phyloP scores from a whole-genome alignment of 30 jellyfish, hydroid and myxozoan genomes.

The Rhopilema esculentum region DNA sequence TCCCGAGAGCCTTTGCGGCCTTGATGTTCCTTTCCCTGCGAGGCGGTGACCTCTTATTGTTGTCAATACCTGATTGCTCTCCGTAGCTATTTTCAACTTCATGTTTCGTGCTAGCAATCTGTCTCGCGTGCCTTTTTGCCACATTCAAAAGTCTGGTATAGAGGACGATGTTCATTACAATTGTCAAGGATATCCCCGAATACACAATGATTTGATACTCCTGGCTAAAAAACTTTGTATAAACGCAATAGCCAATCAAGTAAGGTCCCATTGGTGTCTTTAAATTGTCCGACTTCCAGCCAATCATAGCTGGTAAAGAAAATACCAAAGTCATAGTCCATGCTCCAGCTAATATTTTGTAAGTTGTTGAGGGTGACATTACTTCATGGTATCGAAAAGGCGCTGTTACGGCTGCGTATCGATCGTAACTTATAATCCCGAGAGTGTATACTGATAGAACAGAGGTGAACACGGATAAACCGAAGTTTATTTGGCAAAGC shows the following conservation, averaged over 20 bases:
- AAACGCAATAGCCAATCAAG: conserved; percentile 76
- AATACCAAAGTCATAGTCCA: conserved; percentile 64
- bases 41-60: conserved; percentile 35
- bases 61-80: conserved; percentile 18
- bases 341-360: conserved; percentile 32
- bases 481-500: conserved; percentile 85
- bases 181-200: conserved; percentile 43
- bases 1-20: conserved; percentile 94
- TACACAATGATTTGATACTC: conserved; percentile 65
- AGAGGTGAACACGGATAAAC: conserved; percentile 69
- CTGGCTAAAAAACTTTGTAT: conserved; percentile 79
- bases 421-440: conserved; percentile 85
- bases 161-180: conserved; percentile 63
- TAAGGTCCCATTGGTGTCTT: conserved; percentile 13
- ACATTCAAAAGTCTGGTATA: conserved; percentile 66
- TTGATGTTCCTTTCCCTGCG: conserved; percentile 77
- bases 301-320: conserved; percentile 81
- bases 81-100: conserved; percentile 71
- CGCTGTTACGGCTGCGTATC: conserved; percentile 79
- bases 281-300: conserved; percentile 69
- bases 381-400: conserved; percentile 81
- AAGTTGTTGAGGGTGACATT: conserved; percentile 58
- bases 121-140: conserved; percentile 85
- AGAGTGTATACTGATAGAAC: conserved; percentile 79
- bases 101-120: conserved; percentile 62